Conservation (phyloP, 2,797 vertebrate genomes). For the Pipistrellus nathusii region DNA sequence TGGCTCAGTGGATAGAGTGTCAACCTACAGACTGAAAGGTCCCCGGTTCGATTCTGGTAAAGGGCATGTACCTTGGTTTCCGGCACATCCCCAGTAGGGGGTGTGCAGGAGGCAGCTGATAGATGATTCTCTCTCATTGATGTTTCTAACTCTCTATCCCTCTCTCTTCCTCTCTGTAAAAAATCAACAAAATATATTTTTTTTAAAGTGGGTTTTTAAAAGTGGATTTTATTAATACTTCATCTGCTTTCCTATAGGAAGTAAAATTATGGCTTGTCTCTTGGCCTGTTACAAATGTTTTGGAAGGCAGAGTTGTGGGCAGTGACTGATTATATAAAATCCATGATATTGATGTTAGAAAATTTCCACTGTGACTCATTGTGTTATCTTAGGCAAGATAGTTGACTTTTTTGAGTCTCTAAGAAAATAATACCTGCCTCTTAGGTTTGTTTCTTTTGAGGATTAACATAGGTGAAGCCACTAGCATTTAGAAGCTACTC, state of each 20-base stretch:
- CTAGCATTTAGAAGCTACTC: not conserved
- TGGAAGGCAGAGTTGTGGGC: not conserved
- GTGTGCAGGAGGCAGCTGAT: too few relatives aligned
- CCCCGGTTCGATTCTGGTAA: too few relatives aligned
- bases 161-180: too few relatives aligned
- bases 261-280: not conserved
- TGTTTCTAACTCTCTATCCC: too few relatives aligned
- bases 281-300: not conserved
- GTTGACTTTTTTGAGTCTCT: not conserved
- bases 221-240: not conserved
- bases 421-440: not conserved
- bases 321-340: not conserved
- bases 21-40: too few relatives aligned
- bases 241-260: not conserved
- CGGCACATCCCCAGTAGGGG: too few relatives aligned
- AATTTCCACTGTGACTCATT: not conserved
- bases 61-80: too few relatives aligned
- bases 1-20: too few relatives aligned
- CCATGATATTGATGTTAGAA: not conserved
- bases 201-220: not conserved
- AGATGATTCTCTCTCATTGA: too few relatives aligned
- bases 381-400: not conserved
- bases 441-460: not conserved
- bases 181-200: too few relatives aligned
- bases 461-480: not conserved